phyloP scores from a whole-genome alignment of 2,888 invertebrate species.

The Onthophagus sagittarius region DNA sequence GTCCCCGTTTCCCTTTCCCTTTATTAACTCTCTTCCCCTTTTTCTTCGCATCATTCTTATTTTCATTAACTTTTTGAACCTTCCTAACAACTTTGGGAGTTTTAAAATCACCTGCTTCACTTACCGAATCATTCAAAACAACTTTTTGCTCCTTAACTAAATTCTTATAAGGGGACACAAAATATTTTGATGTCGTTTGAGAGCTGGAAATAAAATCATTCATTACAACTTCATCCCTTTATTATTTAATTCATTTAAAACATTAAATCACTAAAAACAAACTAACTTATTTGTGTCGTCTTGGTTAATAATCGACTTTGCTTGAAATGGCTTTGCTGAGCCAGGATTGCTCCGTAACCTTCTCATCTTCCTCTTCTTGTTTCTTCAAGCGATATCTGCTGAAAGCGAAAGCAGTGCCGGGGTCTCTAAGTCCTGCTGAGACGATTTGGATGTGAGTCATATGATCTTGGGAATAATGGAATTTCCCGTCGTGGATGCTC shows the following conservation, averaged over 20 bases:
- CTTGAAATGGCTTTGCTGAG: slow-evolving; percentile 30
- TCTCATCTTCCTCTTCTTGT: slow-evolving; percentile 33
- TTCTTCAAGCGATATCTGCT: slow-evolving; percentile 29
- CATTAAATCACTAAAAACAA: slow-evolving; percentile 25
- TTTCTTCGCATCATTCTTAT: slow-evolving; percentile 26
- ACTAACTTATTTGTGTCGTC: slow-evolving; percentile 32
- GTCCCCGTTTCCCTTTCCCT: slow-evolving; percentile 37
- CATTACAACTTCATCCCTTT: slow-evolving; percentile 15
- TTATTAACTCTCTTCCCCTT: slow-evolving; percentile 32
- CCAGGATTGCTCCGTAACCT: slow-evolving; percentile 31
- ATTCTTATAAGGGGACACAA: slow-evolving; percentile 37
- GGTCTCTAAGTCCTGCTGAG: slow-evolving; percentile 21
- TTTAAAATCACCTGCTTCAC: slow-evolving; percentile 40
- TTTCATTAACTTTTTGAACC: slow-evolving; percentile 26
- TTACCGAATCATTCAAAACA: slow-evolving; percentile 25
- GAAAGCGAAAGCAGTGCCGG: slow-evolving; percentile 28
- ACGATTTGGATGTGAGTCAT: slow-evolving; percentile 27
- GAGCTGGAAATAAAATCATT: slow-evolving; percentile 26
- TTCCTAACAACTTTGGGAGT: slow-evolving; percentile 34
- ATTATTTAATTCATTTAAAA: slow-evolving; percentile 15
- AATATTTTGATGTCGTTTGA: slow-evolving; percentile 33
- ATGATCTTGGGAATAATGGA: slow-evolving; percentile 33
- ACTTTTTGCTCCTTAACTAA: slow-evolving; percentile 30
- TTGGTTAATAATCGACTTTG: slow-evolving; percentile 32
- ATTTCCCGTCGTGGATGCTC: slow-evolving; percentile 33